phyloP scores from a whole-genome alignment of 2,888 invertebrate species.

The Apamea anceps region DNA sequence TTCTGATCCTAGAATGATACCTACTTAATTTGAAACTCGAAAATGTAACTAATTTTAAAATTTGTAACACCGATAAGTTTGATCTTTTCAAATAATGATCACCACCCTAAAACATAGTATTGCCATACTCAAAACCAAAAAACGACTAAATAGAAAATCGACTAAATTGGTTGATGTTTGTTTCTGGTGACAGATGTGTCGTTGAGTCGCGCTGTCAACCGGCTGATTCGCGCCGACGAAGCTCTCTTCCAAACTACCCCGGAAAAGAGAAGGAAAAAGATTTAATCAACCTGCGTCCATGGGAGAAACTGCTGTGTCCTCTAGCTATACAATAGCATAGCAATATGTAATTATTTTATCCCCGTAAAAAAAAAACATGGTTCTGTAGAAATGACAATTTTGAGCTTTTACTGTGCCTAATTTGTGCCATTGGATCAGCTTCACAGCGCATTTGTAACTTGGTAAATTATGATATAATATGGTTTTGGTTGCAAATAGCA shows the following conservation, averaged over 20 bases:
- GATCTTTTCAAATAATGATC: background rate
- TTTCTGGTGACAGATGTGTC: conserved; percentile 87
- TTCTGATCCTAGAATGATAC: background rate
- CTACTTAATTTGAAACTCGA: background rate
- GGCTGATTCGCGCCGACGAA: conserved; percentile 87
- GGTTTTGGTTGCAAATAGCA: background rate
- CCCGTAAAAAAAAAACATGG: background rate
- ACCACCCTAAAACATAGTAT: conserved; percentile 38
- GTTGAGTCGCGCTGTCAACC: conserved; percentile 87
- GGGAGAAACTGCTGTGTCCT: conserved; percentile 42
- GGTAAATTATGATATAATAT: background rate
- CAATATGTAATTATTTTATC: background rate
- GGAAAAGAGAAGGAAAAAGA: conserved; percentile 88
- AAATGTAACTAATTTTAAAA: background rate
- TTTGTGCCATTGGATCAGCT: background rate
- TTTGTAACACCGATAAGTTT: background rate
- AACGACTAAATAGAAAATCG: conserved; percentile 37
- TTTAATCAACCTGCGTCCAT: conserved; percentile 73
- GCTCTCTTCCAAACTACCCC: conserved; percentile 86
- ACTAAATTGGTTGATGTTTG: conserved; percentile 65
- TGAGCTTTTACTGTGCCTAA: background rate
- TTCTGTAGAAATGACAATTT: background rate
- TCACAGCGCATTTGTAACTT: background rate
- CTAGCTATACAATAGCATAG: conserved; percentile 25
- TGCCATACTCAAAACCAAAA: conserved; percentile 56